Conservation (phyloP, 2,797 vertebrate genomes). For the Catharus ustulatus region DNA sequence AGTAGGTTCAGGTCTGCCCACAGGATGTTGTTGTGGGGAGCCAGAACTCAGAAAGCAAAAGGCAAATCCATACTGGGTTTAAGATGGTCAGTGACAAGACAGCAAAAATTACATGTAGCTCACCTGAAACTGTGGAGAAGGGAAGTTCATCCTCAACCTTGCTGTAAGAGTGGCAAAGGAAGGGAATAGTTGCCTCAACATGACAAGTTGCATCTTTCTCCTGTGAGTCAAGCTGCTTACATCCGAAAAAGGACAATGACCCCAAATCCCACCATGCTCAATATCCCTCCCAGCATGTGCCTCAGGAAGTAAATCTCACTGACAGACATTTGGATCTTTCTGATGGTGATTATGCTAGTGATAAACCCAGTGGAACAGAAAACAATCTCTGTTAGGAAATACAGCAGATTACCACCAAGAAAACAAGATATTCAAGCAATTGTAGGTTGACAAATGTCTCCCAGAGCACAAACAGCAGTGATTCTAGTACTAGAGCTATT, state of each 20-base stretch:
- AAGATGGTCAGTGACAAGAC: constrained; percentile 73
- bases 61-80: constrained; percentile 64
- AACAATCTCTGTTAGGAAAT: neutral
- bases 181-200: neutral
- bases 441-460: neutral
- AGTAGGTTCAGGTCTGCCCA: neutral
- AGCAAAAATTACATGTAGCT: constrained; percentile 47
- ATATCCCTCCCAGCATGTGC: neutral
- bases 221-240: constrained; percentile 21
- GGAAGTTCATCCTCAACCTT: neutral
- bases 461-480: constrained; percentile 40
- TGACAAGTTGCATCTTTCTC: neutral
- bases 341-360: constrained; percentile 69
- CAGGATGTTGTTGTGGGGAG: neutral
- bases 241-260: constrained; percentile 9
- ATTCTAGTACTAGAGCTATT: constrained; percentile 10
- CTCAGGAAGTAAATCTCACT: neutral
- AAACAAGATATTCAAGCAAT: neutral
- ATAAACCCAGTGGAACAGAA: constrained; percentile 68
- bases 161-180: neutral
- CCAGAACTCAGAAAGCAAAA: neutral
- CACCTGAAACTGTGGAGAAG: neutral
- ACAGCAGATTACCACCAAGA: neutral
- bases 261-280: constrained; percentile 20
- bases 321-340: constrained; percentile 52